phyloP scores from a whole-genome alignment of 2,888 invertebrate species.

The Trachelus tabidus region DNA sequence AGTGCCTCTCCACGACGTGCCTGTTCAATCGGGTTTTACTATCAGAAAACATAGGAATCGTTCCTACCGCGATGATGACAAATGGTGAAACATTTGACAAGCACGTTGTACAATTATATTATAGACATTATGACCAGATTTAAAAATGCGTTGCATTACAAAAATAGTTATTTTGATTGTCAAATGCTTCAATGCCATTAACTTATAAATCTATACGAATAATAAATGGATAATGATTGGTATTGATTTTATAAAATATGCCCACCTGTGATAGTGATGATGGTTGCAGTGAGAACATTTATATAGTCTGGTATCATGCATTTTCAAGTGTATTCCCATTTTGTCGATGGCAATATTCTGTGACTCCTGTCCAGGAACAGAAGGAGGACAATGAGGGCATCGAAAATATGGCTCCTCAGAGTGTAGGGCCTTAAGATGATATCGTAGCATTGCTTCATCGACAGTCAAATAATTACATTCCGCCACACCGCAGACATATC shows the following conservation, averaged over 20 bases:
- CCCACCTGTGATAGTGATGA: constrained; percentile 71
- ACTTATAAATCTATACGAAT: background rate
- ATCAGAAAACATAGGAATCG: constrained; percentile 38
- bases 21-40: constrained; percentile 54
- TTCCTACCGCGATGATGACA: background rate
- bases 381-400: constrained; percentile 79
- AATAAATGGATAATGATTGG: constrained; percentile 14
- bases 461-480: constrained; percentile 79
- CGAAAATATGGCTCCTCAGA: constrained; percentile 70
- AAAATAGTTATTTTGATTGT: no score
- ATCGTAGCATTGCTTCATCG: constrained; percentile 77
- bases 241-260: constrained; percentile 20
- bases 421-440: constrained; percentile 80
- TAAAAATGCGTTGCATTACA: no score
- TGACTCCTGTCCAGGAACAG: constrained; percentile 67
- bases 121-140: background rate
- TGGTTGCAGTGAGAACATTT: constrained; percentile 78
- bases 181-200: no score
- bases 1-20: constrained; percentile 75
- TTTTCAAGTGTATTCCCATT: constrained; percentile 78
- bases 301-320: constrained; percentile 79
- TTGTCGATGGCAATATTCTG: constrained; percentile 70
- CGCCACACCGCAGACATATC: constrained; percentile 79
- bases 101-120: background rate
- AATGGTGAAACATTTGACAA: constrained; percentile 36